These are phyloP conservation scores for Meriones unguiculatus DNA, from an alignment of 2,113 vertebrate genomes.

Conservation along the genomic window DNA sequence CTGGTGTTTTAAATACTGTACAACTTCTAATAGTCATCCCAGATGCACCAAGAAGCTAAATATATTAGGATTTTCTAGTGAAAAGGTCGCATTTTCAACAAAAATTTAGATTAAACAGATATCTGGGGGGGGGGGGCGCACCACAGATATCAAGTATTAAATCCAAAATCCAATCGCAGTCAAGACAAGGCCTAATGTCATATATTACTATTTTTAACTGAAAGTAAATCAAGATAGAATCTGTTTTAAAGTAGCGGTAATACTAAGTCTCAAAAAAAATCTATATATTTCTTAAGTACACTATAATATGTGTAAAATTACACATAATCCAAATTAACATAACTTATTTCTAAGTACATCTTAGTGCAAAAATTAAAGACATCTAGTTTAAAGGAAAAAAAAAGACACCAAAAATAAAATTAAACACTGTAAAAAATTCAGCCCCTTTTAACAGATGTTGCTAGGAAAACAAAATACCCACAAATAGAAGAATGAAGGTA, in stretches of 20 bases:
- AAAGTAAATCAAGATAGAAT: not conserved
- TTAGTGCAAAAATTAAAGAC: conserved; percentile 27
- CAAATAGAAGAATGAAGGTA: not conserved
- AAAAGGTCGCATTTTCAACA: not conserved
- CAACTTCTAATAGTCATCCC: not conserved
- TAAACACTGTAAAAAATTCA: not conserved
- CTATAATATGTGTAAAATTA: not conserved
- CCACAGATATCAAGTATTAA: not conserved
- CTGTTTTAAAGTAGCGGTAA: not conserved
- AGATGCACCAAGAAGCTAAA: not conserved
- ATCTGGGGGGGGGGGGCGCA: not conserved
- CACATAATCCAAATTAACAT: not conserved
- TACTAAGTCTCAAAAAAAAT: not conserved
- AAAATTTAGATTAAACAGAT: not conserved
- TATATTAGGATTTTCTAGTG: not conserved
- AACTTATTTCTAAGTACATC: not conserved
- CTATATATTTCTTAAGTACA: not conserved
- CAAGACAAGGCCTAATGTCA: conserved; percentile 19
- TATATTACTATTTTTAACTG: not conserved
- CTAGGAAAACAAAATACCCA: not conserved
- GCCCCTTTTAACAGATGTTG: not conserved
- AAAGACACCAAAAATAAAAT: not conserved
- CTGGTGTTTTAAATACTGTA: conserved; percentile 80
- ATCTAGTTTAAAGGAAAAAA: not conserved
- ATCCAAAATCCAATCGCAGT: not conserved